These are phyloP conservation scores for Xylota sylvarum DNA, from an alignment of 2,888 invertebrate species.

Conservation along the genomic window DNA sequence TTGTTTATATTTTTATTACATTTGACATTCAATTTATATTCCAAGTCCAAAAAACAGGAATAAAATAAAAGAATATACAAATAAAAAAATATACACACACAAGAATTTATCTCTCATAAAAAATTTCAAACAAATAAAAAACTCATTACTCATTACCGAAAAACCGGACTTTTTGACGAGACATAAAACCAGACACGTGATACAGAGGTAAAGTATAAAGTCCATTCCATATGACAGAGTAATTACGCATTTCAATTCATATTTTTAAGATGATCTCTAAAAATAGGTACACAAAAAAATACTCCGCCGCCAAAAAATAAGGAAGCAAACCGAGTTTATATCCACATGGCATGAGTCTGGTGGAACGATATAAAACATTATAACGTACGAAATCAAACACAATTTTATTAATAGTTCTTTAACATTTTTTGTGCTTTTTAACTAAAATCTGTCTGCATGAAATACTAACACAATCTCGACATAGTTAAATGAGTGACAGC, in stretches of 20 bases:
- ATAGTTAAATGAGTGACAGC: conserved; percentile 2
- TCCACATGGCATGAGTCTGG: conserved; percentile 29
- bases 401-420: conserved; percentile 1
- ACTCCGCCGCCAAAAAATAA: neutral
- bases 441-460: neutral
- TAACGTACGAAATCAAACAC: neutral
- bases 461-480: neutral
- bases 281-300: conserved; percentile 17
- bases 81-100: neutral
- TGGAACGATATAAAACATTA: conserved; percentile 1
- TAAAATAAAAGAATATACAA: neutral
- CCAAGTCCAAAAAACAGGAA: neutral
- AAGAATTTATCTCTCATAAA: neutral
- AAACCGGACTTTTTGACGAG: conserved; percentile 9
- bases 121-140: neutral
- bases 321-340: conserved; percentile 18
- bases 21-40: neutral
- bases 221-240: conserved; percentile 12
- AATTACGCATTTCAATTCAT: neutral
- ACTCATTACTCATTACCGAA: neutral
- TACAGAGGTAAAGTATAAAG: conserved; percentile 7
- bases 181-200: conserved; percentile 24
- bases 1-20: neutral
- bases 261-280: conserved; percentile 8
- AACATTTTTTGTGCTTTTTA: neutral